Base-by-base conservation (phyloP, 2,113 vertebrate species). In the Dolichallabes microphthalmus region DNA sequence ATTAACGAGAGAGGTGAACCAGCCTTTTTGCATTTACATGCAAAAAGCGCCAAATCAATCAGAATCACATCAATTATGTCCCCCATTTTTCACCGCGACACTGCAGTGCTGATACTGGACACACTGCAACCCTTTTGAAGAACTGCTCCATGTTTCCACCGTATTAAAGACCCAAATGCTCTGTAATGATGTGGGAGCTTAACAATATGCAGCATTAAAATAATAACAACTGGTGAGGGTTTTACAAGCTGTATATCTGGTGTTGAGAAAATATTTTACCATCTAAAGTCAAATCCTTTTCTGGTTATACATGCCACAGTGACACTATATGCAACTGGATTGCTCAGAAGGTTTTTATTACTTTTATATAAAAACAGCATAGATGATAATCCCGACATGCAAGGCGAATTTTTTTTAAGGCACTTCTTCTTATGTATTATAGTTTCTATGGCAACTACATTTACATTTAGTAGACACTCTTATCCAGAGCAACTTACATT, bases 31-130 rank as follows among this genome's bases (percentile, higher is more conserved):
- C 32, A 35, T 35, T 22, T 32, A 58, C 19, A 53, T 61, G 53
- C n/a, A 76, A 77, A 14, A 17, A 75, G n/a, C 3, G 71, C 39
- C n/a, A 76, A 77, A 64, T 64, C 58, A 64, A 64, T 76, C 73
- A 53, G 13, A 57, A 64, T 76, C 73, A 35, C 20, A 57, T 58
- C 9, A 57, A 58, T 58, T 35, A 78, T 78, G 22, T 35, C 17
- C 53, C n/a, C 53, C n/a, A 0, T 57, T 57, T 77, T 57, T 15
- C 4, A 17, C 66, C 14, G 17, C 25, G 20, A 71, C 19, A 32
- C 15, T 71, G 20, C 11, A 19, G 32, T 74, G 39, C 22, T 74
- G 22, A 52, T 52, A 52, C 71, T 74, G 32, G 68, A 25, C 22
- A 50, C 20, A 12, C 19, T 45, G 35, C 35, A 69, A 39, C 20